A percentile compares a stretch with the other conserved stretches of the same genome.
These are phyloP conservation scores for Leucoptera coffeella DNA, from an alignment of 2,888 invertebrate species.

Conservation along the genomic window DNA sequence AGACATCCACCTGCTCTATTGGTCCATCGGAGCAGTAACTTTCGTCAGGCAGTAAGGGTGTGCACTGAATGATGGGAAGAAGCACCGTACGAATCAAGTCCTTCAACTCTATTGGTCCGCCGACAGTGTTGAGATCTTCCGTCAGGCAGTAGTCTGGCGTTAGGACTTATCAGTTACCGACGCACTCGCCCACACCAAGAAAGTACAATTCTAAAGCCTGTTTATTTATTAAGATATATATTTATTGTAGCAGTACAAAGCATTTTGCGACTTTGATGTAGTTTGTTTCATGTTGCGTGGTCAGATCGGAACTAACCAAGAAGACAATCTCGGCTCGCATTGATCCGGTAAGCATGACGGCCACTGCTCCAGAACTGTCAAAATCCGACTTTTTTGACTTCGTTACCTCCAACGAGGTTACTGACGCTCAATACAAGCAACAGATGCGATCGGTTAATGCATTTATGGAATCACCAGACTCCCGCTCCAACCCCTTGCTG, in stretches of 20 bases:
- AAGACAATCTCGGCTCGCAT: conserved; percentile 28
- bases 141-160: no score
- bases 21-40: conserved; percentile 19
- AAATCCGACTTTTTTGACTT: conserved; percentile 88
- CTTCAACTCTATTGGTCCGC: conserved; percentile 47
- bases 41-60: conserved; percentile 19
- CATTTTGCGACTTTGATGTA: conserved; percentile 15
- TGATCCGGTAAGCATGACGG: conserved; percentile 75
- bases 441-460: conserved; percentile 59
- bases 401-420: conserved; percentile 74
- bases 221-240: conserved; percentile 39
- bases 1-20: conserved; percentile 9
- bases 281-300: conserved; percentile 20
- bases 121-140: conserved; percentile 22
- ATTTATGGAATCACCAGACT: conserved; percentile 56
- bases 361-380: conserved; percentile 78
- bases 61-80: conserved; percentile 49
- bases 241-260: conserved; percentile 41
- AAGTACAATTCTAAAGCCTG: conserved; percentile 47
- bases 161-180: conserved; percentile 48
- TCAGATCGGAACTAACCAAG: conserved; percentile 19
- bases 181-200: conserved; percentile 45
- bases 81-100: conserved; percentile 47
- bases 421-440: conserved; percentile 63
- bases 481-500: conserved; percentile 39